These are phyloP conservation scores for Dynastes grantii DNA, from an alignment of 2,888 invertebrate genomes.

Conservation along the genomic window DNA sequence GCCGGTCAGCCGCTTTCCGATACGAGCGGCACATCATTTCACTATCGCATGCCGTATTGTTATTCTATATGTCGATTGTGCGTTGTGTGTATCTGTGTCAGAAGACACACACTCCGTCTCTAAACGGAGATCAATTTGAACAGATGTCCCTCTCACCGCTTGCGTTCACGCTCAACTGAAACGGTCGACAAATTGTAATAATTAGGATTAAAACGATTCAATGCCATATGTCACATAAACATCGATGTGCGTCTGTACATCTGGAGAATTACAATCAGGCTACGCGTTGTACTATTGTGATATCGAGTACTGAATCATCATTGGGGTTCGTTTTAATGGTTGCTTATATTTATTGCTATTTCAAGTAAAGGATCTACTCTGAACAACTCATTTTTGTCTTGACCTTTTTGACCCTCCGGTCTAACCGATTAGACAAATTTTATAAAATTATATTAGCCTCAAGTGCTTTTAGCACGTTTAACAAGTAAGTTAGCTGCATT, in stretches of 20 bases:
- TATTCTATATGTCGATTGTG: constrained; percentile 29
- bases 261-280: constrained; percentile 25
- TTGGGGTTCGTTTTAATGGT: no score
- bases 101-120: constrained; percentile 12
- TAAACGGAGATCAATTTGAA: constrained; percentile 40
- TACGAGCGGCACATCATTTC: constrained; percentile 18
- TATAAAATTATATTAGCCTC: no score
- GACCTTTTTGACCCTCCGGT: no score
- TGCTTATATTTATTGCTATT: no score
- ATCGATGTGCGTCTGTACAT: constrained; percentile 31
- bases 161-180: constrained; percentile 46
- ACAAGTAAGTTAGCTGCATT: no score
- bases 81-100: constrained; percentile 41
- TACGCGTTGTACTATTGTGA: background rate
- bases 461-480: no score
- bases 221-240: constrained; percentile 47
- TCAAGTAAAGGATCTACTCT: no score
- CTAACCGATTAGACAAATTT: no score
- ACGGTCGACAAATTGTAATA: constrained; percentile 49
- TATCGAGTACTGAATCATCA: background rate
- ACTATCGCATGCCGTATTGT: constrained; percentile 11
- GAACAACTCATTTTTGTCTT: no score
- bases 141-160: constrained; percentile 22
- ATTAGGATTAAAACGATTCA: constrained; percentile 47
- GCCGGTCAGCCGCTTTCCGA: background rate